phyloP scores from a whole-genome alignment of 2,888 invertebrate genomes.

The Rhagonycha fulva region DNA sequence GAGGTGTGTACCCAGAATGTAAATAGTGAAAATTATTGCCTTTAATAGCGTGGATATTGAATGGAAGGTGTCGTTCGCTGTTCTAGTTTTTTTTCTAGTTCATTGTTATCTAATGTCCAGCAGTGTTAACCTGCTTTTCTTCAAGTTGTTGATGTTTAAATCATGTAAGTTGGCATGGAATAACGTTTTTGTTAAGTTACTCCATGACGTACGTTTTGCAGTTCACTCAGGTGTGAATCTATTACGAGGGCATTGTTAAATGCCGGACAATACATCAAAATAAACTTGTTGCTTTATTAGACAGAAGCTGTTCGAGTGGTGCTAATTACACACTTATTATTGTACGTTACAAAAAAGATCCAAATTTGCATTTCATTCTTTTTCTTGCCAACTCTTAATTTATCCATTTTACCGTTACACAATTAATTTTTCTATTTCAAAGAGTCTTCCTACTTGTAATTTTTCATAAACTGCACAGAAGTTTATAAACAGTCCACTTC shows the following conservation, averaged over 20 bases:
- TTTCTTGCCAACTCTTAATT: background rate
- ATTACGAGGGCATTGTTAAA: conserved; percentile 1
- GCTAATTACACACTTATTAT: background rate
- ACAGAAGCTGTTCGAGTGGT: conserved; percentile 3
- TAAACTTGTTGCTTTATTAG: conserved; percentile 3
- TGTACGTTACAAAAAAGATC: background rate
- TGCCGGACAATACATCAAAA: background rate
- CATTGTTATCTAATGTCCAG: conserved; percentile 17
- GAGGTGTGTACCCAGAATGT: conserved; percentile 29
- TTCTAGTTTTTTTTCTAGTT: conserved; percentile 30
- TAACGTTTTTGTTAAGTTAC: conserved; percentile 8
- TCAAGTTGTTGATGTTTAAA: conserved; percentile 27
- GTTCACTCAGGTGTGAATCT: conserved; percentile 1
- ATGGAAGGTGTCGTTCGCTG: conserved; percentile 35
- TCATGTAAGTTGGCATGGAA: conserved; percentile 11
- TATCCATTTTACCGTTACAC: background rate
- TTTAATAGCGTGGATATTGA: conserved; percentile 37
- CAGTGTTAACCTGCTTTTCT: conserved; percentile 16
- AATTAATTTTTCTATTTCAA: too few relatives aligned
- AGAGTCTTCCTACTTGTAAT: too few relatives aligned
- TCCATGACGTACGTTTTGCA: background rate
- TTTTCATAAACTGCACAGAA: too few relatives aligned
- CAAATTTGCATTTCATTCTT: background rate
- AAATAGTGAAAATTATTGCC: conserved; percentile 41
- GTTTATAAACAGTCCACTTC: too few relatives aligned